phyloP scores from a whole-genome alignment of 2,113 vertebrate species.

The Percopsis transmontana region DNA sequence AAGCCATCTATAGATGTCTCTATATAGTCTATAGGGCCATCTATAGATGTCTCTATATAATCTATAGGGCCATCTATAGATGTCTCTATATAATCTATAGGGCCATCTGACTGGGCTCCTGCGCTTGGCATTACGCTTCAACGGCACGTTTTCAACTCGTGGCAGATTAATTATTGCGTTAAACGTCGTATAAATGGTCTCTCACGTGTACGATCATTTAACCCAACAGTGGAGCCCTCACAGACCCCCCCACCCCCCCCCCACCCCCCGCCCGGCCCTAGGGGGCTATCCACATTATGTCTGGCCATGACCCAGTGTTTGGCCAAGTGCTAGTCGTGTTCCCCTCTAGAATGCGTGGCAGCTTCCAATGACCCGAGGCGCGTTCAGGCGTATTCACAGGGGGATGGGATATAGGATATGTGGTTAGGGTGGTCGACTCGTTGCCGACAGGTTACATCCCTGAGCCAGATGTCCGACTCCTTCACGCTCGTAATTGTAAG shows the following conservation, averaged over 20 bases:
- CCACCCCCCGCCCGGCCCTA: background rate
- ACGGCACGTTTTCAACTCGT: conserved; percentile 50
- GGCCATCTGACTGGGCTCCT: conserved; percentile 8
- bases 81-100: too few relatives aligned
- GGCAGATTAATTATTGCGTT: conserved; percentile 33
- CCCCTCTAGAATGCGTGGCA: conserved; percentile 84
- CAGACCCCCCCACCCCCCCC: background rate
- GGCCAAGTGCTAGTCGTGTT: conserved; percentile 82
- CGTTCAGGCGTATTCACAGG: conserved; percentile 51
- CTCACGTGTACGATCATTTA: too few relatives aligned
- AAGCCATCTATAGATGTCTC: too few relatives aligned
- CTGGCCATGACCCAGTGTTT: conserved; percentile 93
- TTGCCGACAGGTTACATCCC: too few relatives aligned
- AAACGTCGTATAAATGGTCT: conserved; percentile 40
- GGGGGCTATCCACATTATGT: conserved; percentile 91
- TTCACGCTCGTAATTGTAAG: too few relatives aligned
- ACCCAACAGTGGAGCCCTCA: background rate
- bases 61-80: too few relatives aligned
- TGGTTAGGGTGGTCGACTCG: background rate
- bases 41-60: too few relatives aligned
- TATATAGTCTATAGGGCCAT: too few relatives aligned
- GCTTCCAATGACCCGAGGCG: conserved; percentile 69
- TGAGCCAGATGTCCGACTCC: too few relatives aligned
- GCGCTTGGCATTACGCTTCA: conserved; percentile 37
- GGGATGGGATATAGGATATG: conserved; percentile 63